Conservation (phyloP, 2,797 vertebrate genomes). For the Periparus ater region DNA sequence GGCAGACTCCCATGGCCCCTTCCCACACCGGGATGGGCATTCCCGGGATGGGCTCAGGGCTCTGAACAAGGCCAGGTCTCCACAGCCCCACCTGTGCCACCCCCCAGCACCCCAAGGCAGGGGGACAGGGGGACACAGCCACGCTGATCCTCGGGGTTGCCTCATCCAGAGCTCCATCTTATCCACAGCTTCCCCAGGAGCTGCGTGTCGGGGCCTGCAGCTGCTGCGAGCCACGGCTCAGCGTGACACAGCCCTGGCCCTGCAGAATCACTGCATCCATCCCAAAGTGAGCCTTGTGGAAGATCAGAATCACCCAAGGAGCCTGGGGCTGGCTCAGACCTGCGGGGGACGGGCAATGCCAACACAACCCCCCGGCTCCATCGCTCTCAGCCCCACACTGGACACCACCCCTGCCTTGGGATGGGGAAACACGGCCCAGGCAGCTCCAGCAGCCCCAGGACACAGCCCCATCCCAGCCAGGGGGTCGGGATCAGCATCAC, state of each 20-base stretch:
- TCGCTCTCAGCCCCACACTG: fast-evolving
- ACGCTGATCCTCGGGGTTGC: background rate
- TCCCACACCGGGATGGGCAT: fast-evolving
- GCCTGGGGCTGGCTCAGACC: background rate
- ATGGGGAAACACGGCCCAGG: fast-evolving
- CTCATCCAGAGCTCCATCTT: background rate
- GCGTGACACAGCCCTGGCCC: background rate
- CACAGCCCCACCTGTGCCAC: background rate
- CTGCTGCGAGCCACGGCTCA: background rate
- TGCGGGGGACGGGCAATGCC: background rate
- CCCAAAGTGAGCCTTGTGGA: fast-evolving
- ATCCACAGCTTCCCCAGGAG: background rate
- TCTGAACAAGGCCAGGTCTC: background rate
- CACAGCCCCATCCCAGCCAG: background rate
- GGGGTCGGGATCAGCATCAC: background rate
- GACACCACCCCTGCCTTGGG: fast-evolving
- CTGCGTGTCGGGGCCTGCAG: background rate
- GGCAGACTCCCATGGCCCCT: background rate
- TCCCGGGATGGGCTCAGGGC: background rate
- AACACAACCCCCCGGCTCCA: background rate
- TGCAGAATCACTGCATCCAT: background rate
- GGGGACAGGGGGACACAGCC: background rate
- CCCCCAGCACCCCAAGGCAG: background rate
- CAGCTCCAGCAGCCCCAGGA: background rate
- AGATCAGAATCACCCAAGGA: background rate